Evolutionary conservation across 1,140 invertebrate species (phyloP).

Genomic region (Tetraneura akinire): DNA sequence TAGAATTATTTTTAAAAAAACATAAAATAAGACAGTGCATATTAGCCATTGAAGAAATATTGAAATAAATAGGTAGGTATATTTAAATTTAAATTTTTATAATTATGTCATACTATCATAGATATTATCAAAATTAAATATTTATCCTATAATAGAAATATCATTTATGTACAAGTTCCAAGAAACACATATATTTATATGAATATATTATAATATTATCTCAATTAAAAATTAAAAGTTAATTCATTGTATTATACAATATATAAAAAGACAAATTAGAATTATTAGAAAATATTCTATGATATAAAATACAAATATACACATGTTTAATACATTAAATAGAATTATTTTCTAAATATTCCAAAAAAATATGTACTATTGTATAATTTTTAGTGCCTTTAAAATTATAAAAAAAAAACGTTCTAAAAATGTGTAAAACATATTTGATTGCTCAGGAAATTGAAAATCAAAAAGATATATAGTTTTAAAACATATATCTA

Average conservation of each 20-base stretch:
- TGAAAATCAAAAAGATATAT: neutral
- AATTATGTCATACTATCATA: no score
- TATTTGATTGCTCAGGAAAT: neutral
- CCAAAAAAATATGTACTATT: neutral
- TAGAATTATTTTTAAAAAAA: no score
- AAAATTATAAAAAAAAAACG: neutral
- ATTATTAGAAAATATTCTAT: neutral
- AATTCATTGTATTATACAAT: no score
- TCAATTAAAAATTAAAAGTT: neutral
- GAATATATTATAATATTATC: neutral
- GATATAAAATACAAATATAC: neutral
- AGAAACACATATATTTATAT: neutral
- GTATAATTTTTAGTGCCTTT: neutral
- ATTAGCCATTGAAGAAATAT: no score
- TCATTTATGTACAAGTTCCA: neutral
- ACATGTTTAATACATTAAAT: no score
- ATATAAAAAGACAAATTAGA: constrained; percentile 7
- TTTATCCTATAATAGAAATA: neutral
- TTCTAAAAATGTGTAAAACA: constrained; percentile 2
- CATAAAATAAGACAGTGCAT: no score
- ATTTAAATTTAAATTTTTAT: no score
- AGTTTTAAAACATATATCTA: neutral
- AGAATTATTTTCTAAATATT: neutral
- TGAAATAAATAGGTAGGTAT: no score
- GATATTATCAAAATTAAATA: neutral